Percentiles rank a stretch among this genome's conserved stretches.
Evolutionary conservation across 2,888 invertebrate species (phyloP).

Genomic region (Leptinotarsa juncta): DNA sequence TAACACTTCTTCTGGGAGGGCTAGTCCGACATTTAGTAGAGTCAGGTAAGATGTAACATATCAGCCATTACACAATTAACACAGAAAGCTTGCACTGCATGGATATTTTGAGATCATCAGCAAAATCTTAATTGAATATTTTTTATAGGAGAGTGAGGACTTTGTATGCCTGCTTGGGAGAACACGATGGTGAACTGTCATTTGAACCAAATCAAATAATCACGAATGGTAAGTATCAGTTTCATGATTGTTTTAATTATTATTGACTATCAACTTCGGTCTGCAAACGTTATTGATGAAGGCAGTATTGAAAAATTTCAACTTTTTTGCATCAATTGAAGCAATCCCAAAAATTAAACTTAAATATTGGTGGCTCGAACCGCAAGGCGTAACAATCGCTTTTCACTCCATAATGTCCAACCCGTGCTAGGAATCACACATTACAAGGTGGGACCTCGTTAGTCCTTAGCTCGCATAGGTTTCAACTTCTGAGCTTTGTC

Average conservation of each 20-base stretch:
- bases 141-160: constrained; percentile 85
- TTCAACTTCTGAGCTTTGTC: too few species aligned
- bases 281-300: neutral
- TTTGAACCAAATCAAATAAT: constrained; percentile 99
- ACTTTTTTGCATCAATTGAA: too few species aligned
- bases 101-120: neutral
- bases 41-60: constrained; percentile 54
- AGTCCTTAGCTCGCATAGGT: too few species aligned
- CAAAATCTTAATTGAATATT: neutral
- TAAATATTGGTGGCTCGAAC: too few species aligned
- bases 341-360: too few species aligned
- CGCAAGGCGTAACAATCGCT: too few species aligned
- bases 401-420: too few species aligned
- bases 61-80: neutral
- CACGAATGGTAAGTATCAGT: constrained; percentile 82
- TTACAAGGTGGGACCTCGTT: too few species aligned
- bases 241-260: neutral
- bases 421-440: too few species aligned
- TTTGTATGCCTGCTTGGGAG: constrained; percentile 94
- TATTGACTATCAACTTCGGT: too few species aligned
- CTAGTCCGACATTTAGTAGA: constrained; percentile 59
- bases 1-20: constrained; percentile 60
- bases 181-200: constrained; percentile 95
- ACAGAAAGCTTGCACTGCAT: neutral
- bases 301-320: neutral